These are phyloP conservation scores for Calliphora vomitoria DNA, from an alignment of 2,888 invertebrate species.

Conservation along the genomic window DNA sequence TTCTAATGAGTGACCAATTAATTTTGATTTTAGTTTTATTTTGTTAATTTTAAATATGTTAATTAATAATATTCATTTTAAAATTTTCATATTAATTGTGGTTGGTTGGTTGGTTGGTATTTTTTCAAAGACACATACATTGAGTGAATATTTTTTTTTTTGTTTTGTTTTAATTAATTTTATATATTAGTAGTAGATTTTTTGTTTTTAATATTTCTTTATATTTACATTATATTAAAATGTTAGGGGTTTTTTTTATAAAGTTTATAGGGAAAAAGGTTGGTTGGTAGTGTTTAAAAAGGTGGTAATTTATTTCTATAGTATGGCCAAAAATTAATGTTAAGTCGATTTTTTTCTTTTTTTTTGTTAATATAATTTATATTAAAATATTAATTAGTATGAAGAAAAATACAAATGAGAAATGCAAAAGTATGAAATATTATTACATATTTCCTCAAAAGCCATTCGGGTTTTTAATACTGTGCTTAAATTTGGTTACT, in stretches of 20 bases:
- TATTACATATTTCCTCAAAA: not conserved
- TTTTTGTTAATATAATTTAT: not conserved
- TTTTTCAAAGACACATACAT: slow-evolving; percentile 63
- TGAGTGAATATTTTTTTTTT: slow-evolving; percentile 44
- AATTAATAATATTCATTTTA: slow-evolving; percentile 32
- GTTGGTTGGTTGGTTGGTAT: slow-evolving; percentile 10
- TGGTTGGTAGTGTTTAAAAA: slow-evolving; percentile 48
- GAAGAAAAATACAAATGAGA: not conserved
- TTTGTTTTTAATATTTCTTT: slow-evolving; percentile 16
- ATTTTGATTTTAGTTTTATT: slow-evolving; percentile 18
- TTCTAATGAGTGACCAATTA: slow-evolving; percentile 21
- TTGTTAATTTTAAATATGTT: slow-evolving; percentile 24
- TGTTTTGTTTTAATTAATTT: slow-evolving; percentile 14
- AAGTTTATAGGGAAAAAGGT: slow-evolving; percentile 5
- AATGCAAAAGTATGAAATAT: not conserved
- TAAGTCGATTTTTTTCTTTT: not conserved
- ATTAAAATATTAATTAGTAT: slow-evolving; percentile 50
- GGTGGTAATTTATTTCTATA: slow-evolving; percentile 51
- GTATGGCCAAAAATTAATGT: slow-evolving; percentile 56
- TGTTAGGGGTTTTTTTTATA: not conserved
- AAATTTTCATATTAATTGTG: slow-evolving; percentile 29
- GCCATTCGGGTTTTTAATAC: too few relatives aligned
- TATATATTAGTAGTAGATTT: slow-evolving; percentile 36
- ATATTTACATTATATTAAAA: slow-evolving; percentile 53
- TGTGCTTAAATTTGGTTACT: too few relatives aligned